phyloP scores from a whole-genome alignment of 2,113 vertebrate genomes.

The Zosterops japonicus region DNA sequence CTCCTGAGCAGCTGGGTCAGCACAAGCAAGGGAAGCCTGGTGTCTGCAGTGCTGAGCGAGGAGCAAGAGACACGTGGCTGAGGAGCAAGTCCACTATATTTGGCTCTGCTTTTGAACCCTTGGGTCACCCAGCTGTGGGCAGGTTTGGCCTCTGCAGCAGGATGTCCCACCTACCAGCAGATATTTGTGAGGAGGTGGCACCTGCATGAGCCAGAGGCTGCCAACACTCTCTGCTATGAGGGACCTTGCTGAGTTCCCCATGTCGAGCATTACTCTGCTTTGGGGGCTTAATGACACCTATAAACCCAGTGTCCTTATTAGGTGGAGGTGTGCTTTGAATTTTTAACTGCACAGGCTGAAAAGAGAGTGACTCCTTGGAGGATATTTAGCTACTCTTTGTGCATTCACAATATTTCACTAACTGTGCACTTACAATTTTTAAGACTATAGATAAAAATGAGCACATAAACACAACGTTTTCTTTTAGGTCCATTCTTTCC shows the following conservation, averaged over 20 bases:
- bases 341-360: not conserved
- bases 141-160: rapidly evolving
- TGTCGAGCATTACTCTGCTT: not conserved
- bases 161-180: rapidly evolving
- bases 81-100: not conserved
- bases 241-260: not conserved
- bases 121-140: not conserved
- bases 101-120: not conserved
- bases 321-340: not conserved
- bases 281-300: not conserved
- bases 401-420: not conserved
- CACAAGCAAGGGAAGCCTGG: not conserved
- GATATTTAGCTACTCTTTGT: not conserved
- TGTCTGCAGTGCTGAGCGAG: not conserved
- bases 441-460: not conserved
- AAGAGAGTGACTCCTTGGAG: not conserved
- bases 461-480: not conserved
- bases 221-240: not conserved
- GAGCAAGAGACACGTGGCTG: not conserved
- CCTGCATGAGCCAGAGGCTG: not conserved
- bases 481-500: not conserved
- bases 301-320: not conserved
- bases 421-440: not conserved
- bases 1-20: not conserved
- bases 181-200: not conserved